phyloP scores from a whole-genome alignment of 2,113 vertebrate species.

The Dipodomys merriami region DNA sequence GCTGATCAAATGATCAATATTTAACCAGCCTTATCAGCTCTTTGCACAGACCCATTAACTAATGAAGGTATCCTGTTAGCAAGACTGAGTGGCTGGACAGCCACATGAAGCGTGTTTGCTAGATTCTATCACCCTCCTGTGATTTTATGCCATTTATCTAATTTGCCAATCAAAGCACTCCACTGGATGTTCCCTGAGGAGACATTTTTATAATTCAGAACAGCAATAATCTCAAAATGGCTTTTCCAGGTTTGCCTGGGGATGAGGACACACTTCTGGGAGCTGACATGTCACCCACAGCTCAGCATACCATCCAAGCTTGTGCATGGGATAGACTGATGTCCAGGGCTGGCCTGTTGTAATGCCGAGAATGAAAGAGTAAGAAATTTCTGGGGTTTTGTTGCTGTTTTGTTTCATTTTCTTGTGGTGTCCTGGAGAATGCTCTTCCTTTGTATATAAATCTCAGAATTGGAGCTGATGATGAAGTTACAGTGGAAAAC shows the following conservation, averaged over 20 bases:
- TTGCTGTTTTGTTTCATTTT: not conserved
- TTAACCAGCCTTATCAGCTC: constrained; percentile 78
- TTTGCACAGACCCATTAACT: constrained; percentile 74
- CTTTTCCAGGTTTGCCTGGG: constrained; percentile 28
- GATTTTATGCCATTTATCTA: constrained; percentile 17
- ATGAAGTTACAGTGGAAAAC: not conserved
- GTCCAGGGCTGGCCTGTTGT: not conserved
- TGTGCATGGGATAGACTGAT: not conserved
- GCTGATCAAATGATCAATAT: constrained; percentile 80
- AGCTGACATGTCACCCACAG: not conserved
- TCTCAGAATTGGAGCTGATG: not conserved
- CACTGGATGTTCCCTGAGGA: not conserved
- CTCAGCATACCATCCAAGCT: not conserved
- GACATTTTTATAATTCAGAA: not conserved
- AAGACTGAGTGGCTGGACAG: constrained; percentile 24
- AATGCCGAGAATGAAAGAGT: not conserved
- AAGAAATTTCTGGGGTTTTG: not conserved
- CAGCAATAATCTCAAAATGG: not conserved
- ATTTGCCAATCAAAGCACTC: constrained; percentile 44
- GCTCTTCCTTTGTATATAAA: not conserved
- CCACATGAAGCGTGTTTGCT: not conserved
- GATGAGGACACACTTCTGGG: not conserved
- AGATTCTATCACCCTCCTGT: not conserved
- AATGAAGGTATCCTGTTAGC: constrained; percentile 73
- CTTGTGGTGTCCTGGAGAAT: not conserved